A percentile compares a stretch with the other conserved stretches of the same genome.
These are phyloP conservation scores for Macrotis lagotis DNA, from an alignment of 2,113 vertebrate species.

Conservation along the genomic window DNA sequence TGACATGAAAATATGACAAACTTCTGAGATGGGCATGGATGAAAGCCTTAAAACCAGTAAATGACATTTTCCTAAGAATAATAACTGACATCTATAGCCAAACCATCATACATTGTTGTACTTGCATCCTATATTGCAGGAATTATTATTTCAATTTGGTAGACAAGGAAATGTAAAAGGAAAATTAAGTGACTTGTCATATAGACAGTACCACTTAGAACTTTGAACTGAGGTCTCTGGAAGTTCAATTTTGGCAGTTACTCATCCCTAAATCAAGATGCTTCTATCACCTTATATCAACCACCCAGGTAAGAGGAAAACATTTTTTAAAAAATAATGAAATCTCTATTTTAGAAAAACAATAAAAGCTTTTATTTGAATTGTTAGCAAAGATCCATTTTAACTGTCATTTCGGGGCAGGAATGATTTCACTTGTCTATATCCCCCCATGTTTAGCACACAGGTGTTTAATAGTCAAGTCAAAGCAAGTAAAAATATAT, in stretches of 20 bases:
- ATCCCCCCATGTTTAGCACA: neutral
- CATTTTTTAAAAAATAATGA: neutral
- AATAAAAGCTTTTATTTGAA: neutral
- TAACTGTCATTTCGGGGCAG: neutral
- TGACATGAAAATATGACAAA: neutral
- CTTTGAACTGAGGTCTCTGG: neutral
- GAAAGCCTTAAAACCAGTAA: slow-evolving; percentile 16
- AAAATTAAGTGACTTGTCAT: neutral
- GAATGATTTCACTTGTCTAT: neutral
- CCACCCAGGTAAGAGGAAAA: neutral
- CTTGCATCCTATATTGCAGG: neutral
- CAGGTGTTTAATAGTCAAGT: neutral
- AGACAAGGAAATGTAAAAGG: neutral
- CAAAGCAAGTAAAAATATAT: neutral
- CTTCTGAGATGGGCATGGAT: neutral
- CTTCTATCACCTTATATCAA: neutral
- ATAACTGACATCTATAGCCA: neutral
- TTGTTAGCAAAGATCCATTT: neutral
- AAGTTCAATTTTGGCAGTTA: neutral
- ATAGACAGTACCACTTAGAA: neutral
- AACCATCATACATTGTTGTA: neutral
- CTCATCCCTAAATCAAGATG: neutral
- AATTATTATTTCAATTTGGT: neutral
- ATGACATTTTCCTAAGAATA: slow-evolving; percentile 24
- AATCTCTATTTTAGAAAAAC: neutral